Percentiles rank a stretch among this genome's conserved stretches.
These are phyloP conservation scores for Eupithecia dodoneata DNA, from an alignment of 2,888 invertebrate species.

Conservation along the genomic window DNA sequence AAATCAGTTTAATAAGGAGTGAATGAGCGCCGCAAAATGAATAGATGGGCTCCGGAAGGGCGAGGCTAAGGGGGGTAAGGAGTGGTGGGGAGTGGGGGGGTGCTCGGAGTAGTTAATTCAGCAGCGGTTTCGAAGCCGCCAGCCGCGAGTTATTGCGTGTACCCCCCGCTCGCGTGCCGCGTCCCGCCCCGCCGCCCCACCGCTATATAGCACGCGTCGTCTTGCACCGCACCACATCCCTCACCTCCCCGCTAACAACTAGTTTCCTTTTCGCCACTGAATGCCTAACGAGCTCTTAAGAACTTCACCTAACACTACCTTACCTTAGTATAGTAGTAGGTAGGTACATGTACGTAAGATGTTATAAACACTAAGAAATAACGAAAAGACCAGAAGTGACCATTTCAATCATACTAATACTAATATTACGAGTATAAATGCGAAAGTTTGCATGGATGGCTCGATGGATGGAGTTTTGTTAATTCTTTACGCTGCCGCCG, in stretches of 20 bases:
- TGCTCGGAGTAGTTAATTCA: constrained; percentile 40
- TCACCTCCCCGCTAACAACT: not conserved
- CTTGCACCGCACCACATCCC: not conserved
- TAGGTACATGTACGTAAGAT: not conserved
- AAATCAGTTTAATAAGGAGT: constrained; percentile 43
- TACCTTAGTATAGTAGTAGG: not conserved
- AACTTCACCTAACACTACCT: not conserved
- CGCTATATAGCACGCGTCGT: not conserved
- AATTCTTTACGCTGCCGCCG: too few species aligned
- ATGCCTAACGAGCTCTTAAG: not conserved
- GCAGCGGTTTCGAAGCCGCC: constrained; percentile 36
- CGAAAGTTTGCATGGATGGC: too few species aligned
- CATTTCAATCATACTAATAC: too few species aligned
- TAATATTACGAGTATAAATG: too few species aligned
- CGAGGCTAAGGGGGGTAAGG: constrained; percentile 8
- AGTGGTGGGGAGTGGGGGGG: constrained; percentile 16
- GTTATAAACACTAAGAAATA: not conserved
- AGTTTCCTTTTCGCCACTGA: not conserved
- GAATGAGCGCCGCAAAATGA: constrained; percentile 37
- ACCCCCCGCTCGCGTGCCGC: constrained; percentile 14
- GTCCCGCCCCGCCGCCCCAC: not conserved
- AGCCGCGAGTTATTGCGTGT: constrained; percentile 39
- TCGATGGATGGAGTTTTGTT: too few species aligned
- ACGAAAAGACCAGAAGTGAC: not conserved
- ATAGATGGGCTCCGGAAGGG: constrained; percentile 34